Percentiles rank a stretch among this genome's conserved stretches.
Conservation (phyloP, 2,113 vertebrate species). For the Gopherus flavomarginatus region DNA sequence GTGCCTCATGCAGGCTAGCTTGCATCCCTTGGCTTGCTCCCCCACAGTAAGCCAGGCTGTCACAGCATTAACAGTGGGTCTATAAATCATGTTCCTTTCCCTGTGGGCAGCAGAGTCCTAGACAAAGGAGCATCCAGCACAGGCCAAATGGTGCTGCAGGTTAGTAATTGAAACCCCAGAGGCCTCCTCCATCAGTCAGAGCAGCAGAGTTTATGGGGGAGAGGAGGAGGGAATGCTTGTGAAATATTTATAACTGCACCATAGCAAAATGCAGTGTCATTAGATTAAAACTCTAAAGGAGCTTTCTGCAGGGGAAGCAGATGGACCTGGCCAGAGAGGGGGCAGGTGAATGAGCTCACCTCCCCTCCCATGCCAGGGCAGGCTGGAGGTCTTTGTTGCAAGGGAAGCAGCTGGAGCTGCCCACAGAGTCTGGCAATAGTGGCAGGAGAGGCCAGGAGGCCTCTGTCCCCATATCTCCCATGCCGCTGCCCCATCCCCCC, state of each 20-base stretch:
- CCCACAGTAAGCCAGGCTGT: accelerated
- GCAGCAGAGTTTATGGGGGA: background rate
- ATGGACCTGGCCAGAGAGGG: background rate
- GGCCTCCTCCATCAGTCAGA: background rate
- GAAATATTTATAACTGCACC: accelerated
- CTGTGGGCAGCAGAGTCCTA: background rate
- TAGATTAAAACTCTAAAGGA: background rate
- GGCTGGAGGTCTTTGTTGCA: background rate
- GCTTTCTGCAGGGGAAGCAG: background rate
- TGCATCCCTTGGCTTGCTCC: background rate
- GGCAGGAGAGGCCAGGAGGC: background rate
- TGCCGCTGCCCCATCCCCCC: background rate
- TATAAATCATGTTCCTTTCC: background rate
- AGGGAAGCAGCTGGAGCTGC: background rate
- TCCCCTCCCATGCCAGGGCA: background rate
- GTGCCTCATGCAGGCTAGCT: background rate
- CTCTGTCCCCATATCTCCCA: background rate
- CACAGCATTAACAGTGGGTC: accelerated
- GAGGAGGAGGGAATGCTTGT: no score
- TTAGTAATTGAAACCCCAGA: background rate
- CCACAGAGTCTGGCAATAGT: background rate
- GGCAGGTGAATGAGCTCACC: accelerated
- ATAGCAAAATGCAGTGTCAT: accelerated
- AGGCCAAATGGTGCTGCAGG: background rate
- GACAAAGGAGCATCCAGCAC: background rate